These are phyloP conservation scores for Tenebrio molitor DNA, from an alignment of 1,140 invertebrate genomes.

Conservation along the genomic window DNA sequence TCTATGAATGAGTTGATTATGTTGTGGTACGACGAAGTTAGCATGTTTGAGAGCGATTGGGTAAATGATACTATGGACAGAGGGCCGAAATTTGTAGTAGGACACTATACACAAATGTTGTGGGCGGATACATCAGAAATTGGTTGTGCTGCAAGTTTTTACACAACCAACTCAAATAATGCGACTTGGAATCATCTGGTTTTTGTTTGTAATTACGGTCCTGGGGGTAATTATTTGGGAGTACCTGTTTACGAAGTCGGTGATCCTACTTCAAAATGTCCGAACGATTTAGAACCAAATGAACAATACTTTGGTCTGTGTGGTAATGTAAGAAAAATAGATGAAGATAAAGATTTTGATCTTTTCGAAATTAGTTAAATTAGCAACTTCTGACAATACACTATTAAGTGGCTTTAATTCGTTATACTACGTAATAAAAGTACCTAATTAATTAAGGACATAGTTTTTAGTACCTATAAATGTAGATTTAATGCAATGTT, in stretches of 20 bases:
- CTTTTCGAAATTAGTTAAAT: background rate
- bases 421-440: too few relatives aligned
- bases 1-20: constrained; percentile 54
- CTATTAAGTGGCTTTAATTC: background rate
- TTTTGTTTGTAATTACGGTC: constrained; percentile 62
- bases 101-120: constrained; percentile 62
- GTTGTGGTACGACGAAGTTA: constrained; percentile 62
- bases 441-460: too few relatives aligned
- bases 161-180: constrained; percentile 47
- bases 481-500: too few relatives aligned
- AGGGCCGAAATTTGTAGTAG: constrained; percentile 55
- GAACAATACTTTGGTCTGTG: constrained; percentile 54
- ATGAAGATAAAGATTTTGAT: constrained; percentile 4
- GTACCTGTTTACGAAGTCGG: constrained; percentile 55
- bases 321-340: constrained; percentile 28
- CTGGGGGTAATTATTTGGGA: constrained; percentile 62
- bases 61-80: constrained; percentile 57
- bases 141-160: constrained; percentile 59
- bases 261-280: constrained; percentile 51
- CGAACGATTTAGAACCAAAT: constrained; percentile 44
- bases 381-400: background rate
- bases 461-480: too few relatives aligned
- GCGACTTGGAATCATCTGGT: constrained; percentile 58
- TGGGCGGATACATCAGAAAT: constrained; percentile 59
- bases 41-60: constrained; percentile 58